Evolutionary conservation across 1,140 invertebrate genomes (phyloP).

Genomic region (Calephelis nemesis): DNA sequence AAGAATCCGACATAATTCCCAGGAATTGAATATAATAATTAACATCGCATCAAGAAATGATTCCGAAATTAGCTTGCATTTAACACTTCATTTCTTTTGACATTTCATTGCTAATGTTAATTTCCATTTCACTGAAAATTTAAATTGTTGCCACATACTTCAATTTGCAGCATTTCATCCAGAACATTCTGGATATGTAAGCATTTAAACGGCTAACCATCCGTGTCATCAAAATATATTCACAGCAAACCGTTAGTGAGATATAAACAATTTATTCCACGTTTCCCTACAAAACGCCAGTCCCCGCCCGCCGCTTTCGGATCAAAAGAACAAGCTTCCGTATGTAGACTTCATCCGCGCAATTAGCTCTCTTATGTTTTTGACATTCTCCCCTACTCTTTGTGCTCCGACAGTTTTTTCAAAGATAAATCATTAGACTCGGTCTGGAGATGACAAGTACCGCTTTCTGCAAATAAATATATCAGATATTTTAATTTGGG

Average conservation of each 20-base stretch:
- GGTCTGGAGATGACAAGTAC: neutral
- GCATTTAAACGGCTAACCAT: no score
- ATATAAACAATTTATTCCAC: neutral
- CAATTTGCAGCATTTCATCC: no score
- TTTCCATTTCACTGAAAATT: no score
- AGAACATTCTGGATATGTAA: no score
- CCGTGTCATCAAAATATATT: neutral
- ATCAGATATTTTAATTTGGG: neutral
- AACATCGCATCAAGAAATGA: no score
- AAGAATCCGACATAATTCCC: no score
- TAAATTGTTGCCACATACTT: no score
- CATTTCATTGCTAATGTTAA: no score
- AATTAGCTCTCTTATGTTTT: constrained; percentile 25
- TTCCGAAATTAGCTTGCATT: no score
- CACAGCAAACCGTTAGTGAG: neutral
- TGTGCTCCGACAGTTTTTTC: constrained; percentile 5
- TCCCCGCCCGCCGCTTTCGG: neutral
- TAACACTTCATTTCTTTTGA: no score
- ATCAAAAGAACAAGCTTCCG: constrained; percentile 21
- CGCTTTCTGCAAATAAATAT: constrained; percentile 12
- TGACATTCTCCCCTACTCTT: constrained; percentile 21
- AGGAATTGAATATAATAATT: no score
- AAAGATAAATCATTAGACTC: neutral
- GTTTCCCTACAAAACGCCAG: neutral
- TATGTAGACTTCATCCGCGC: constrained; percentile 18